phyloP scores from a whole-genome alignment of 2,797 vertebrate species.

The Leuciscus waleckii region DNA sequence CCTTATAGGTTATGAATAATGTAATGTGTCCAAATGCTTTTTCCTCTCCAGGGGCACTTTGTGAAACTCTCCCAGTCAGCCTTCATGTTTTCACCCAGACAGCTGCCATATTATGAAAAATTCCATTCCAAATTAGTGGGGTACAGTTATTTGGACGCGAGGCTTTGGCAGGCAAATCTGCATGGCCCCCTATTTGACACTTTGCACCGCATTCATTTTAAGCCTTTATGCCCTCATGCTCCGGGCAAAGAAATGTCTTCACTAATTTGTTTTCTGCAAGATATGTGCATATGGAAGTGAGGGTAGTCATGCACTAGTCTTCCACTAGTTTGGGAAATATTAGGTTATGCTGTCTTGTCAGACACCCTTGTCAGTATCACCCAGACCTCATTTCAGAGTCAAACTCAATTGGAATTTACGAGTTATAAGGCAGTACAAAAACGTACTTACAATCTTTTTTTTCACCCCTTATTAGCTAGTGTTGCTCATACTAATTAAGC shows the following conservation, averaged over 20 bases:
- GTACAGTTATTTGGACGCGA: slow-evolving; percentile 1
- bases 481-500: background rate
- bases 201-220: slow-evolving; percentile 2
- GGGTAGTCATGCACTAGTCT: slow-evolving; percentile 1
- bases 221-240: slow-evolving; percentile 2
- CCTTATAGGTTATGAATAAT: slow-evolving; percentile 37
- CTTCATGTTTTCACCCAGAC: slow-evolving; percentile 10
- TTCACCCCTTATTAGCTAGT: background rate
- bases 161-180: slow-evolving; percentile 28
- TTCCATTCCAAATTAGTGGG: slow-evolving; percentile 11
- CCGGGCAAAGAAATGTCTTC: background rate
- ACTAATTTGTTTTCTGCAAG: slow-evolving; percentile 26
- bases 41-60: background rate
- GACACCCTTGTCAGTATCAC: background rate
- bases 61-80: background rate
- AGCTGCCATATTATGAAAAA: slow-evolving; percentile 11
- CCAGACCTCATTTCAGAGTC: background rate
- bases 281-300: slow-evolving; percentile 20
- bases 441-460: background rate
- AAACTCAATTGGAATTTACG: background rate
- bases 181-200: slow-evolving; percentile 3
- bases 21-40: slow-evolving; percentile 29
- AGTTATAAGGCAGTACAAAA: background rate
- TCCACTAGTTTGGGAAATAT: background rate
- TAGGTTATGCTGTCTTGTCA: background rate